phyloP scores from a whole-genome alignment of 2,113 vertebrate genomes.

The Varanus salvator region DNA sequence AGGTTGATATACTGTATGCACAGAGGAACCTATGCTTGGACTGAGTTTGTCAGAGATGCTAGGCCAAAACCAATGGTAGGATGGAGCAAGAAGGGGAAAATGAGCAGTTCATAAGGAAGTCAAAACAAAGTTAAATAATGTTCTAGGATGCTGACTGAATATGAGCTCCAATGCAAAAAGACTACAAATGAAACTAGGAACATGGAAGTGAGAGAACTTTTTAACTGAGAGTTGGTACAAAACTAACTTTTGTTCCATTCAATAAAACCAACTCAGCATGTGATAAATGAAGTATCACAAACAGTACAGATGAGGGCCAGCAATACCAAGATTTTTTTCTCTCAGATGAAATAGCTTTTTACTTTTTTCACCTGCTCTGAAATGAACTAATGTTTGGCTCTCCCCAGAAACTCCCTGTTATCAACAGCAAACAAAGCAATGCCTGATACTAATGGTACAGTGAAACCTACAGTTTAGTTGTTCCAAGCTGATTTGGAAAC shows the following conservation, averaged over 20 bases:
- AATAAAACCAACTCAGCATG: background rate
- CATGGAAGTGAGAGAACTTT: background rate
- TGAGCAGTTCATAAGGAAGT: conserved; percentile 21
- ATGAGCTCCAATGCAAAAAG: conserved; percentile 16
- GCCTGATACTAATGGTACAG: background rate
- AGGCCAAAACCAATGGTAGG: conserved; percentile 26
- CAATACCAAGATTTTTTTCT: background rate
- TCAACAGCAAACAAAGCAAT: conserved; percentile 30
- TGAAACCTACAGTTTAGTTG: conserved; percentile 27
- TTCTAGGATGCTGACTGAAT: conserved; percentile 28
- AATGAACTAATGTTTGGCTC: conserved; percentile 34
- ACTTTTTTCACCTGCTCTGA: conserved; percentile 39
- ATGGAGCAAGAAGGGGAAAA: conserved; percentile 24
- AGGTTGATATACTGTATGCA: conserved; percentile 32
- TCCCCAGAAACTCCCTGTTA: conserved; percentile 25
- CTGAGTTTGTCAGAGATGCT: background rate
- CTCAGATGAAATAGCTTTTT: background rate
- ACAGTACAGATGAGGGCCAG: background rate
- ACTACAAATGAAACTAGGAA: conserved; percentile 7
- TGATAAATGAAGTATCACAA: background rate
- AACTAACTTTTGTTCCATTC: conserved; percentile 26
- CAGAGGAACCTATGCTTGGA: conserved; percentile 39
- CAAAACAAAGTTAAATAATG: background rate
- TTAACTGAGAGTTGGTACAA: conserved; percentile 23
- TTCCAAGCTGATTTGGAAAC: background rate